Base-by-base conservation (phyloP, 64 coral and sea anemone genomes). In the Porites lutea region DNA sequence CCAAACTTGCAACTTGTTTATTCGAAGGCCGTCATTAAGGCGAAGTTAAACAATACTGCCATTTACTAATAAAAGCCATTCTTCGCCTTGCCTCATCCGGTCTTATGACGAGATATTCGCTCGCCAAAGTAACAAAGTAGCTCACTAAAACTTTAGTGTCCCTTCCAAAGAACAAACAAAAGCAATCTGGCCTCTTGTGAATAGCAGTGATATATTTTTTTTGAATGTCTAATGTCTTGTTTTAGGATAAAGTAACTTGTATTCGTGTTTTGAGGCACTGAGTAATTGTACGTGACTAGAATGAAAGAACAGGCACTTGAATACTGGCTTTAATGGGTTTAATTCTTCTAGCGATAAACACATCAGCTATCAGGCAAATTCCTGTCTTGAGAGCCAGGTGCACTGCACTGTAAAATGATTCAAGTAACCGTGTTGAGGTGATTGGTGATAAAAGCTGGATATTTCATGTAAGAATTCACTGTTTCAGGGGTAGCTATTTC, bases 241-340 rank as follows among this genome's bases (percentile, higher is more conserved):
- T 37, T 37, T 37, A 37, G n/a, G 47, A 18, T 19, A 11, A 50
- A 50, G 7, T 16, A 13, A 51, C 48, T 8, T 19, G 3, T 45
- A 47, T 19, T 65, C 62, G 13, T 65, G 18, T 4, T 65, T 13
- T 65, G 62, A 13, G 18, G 13, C 13, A 65, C 13, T 19, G 14
- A 65, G 18, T 65, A 65, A 65, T 65, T 65, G 47, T 76, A 76
- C 73, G 73, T 76, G 73, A 76, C 45, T 52, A 50, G 73, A 76
- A 76, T 76, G n/a, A 8, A 10, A 10, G 2, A 15, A 47, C 46
- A 47, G 46, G 43, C 73, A 15, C 27, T 76, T 18, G 15, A 51
- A 76, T 76, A 50, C 71, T 47, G 46, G 15, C 37, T 12, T 13
- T 13, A 74, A 8, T 27, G 71, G 10, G 45, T 27, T 47, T 48